Percentiles rank a stretch among this genome's conserved stretches.
These are phyloP conservation scores for Nematostella vectensis DNA, from an alignment of 92 coral and sea anemone species.

Conservation along the genomic window DNA sequence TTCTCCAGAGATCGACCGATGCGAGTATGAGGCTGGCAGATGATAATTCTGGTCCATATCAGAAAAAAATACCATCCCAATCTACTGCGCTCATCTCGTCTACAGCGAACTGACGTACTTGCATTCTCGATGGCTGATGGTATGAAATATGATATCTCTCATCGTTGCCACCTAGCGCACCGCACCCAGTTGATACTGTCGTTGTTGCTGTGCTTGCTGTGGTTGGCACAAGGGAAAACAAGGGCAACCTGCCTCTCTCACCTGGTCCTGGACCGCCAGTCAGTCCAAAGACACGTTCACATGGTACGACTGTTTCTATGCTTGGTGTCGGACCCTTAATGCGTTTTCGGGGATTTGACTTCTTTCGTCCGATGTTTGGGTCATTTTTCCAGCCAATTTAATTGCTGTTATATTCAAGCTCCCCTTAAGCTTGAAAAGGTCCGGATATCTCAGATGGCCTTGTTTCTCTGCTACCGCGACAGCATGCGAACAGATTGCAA, in stretches of 20 bases:
- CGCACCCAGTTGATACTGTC: not conserved
- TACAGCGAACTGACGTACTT: too few species aligned
- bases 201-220: not conserved
- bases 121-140: too few species aligned
- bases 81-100: too few species aligned
- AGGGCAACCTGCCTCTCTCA: not conserved
- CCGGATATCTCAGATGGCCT: constrained; percentile 22
- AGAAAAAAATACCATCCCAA: too few species aligned
- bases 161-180: not conserved
- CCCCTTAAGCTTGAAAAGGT: constrained; percentile 11
- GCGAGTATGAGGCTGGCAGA: too few species aligned
- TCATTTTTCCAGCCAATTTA: constrained; percentile 39
- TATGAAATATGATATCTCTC: not conserved
- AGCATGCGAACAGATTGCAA: constrained; percentile 35
- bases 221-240: not conserved
- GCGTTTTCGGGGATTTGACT: constrained; percentile 30
- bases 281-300: constrained; percentile 28
- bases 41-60: too few species aligned
- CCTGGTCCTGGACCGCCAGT: not conserved
- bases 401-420: constrained; percentile 32
- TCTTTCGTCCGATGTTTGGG: constrained; percentile 36
- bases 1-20: too few species aligned
- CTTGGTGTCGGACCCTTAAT: constrained; percentile 37
- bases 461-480: constrained; percentile 43
- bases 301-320: constrained; percentile 23